phyloP scores from a whole-genome alignment of 2,113 vertebrate species.

The Hassar affinis region DNA sequence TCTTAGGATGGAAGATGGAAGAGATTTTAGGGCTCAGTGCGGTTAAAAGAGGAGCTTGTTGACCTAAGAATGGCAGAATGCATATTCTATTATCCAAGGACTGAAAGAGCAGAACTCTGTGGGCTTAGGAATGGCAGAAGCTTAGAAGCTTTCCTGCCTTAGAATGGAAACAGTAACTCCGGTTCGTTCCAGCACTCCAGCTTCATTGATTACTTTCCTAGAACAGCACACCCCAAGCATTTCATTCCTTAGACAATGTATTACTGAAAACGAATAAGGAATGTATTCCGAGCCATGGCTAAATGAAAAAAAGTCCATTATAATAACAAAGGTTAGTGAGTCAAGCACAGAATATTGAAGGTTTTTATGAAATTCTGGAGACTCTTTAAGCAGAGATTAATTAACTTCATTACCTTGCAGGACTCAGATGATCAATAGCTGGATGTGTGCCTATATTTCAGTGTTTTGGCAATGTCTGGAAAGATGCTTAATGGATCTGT shows the following conservation, averaged over 20 bases:
- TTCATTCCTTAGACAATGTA: background rate
- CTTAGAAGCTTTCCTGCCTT: background rate
- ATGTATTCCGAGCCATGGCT: background rate
- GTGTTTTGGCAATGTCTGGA: slow-evolving; percentile 18
- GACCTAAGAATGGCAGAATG: background rate
- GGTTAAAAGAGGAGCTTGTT: background rate
- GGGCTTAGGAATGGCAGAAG: background rate
- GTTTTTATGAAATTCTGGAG: slow-evolving; percentile 9
- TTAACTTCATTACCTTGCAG: slow-evolving; percentile 22
- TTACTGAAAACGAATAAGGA: background rate
- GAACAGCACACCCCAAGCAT: background rate
- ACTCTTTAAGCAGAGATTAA: slow-evolving; percentile 34
- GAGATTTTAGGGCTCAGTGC: background rate
- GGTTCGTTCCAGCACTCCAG: background rate
- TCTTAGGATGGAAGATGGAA: background rate
- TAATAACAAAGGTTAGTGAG: slow-evolving; percentile 15
- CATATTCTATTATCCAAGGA: too few relatives aligned
- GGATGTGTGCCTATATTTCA: slow-evolving; percentile 36
- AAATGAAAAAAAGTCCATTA: slow-evolving; percentile 12
- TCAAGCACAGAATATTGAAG: slow-evolving; percentile 21
- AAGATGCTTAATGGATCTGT: slow-evolving; percentile 36
- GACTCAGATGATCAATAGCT: slow-evolving; percentile 25
- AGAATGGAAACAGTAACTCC: background rate
- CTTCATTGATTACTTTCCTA: background rate
- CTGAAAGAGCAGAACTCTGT: background rate